Evolutionary conservation across 2,888 invertebrate genomes (phyloP).

Genomic region (Acleris holmiana): DNA sequence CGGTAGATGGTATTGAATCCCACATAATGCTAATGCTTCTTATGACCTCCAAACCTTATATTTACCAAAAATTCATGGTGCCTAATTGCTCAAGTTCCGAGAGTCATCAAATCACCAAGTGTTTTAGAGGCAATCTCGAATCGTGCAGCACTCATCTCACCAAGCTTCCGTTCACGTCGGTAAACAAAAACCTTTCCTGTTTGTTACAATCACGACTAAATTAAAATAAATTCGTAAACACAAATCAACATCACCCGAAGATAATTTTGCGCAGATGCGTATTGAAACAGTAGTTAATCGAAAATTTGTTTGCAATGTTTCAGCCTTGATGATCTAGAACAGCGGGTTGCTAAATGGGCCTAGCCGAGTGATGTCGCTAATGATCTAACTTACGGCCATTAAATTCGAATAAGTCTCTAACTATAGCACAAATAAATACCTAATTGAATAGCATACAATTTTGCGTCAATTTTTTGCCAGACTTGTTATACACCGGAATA

Average conservation of each 20-base stretch:
- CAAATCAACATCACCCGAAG: conserved; percentile 9
- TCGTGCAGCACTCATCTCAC: conserved; percentile 61
- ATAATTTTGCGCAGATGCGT: conserved; percentile 18
- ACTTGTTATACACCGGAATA: neutral
- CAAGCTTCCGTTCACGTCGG: conserved; percentile 63
- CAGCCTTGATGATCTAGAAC: conserved; percentile 21
- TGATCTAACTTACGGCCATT: conserved; percentile 19
- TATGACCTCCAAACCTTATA: conserved; percentile 50
- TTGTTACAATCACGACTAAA: conserved; percentile 53
- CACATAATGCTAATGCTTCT: conserved; percentile 40
- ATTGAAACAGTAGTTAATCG: neutral
- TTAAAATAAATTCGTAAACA: conserved; percentile 46
- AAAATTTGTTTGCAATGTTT: conserved; percentile 17
- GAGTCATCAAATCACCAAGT: conserved; percentile 60
- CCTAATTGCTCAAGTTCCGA: conserved; percentile 65
- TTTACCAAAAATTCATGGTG: conserved; percentile 54
- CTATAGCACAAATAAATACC: conserved; percentile 7
- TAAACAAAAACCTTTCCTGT: conserved; percentile 58
- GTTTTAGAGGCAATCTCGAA: conserved; percentile 66
- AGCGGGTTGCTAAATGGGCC: conserved; percentile 17
- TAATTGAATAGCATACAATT: conserved; percentile 2
- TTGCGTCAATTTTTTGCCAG: conserved; percentile 4
- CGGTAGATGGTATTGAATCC: neutral
- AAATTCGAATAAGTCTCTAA: conserved; percentile 20
- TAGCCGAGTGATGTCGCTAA: conserved; percentile 17